Evolutionary conservation across 1,140 invertebrate species (phyloP).

Genomic region (Mizuhopecten yessoensis): DNA sequence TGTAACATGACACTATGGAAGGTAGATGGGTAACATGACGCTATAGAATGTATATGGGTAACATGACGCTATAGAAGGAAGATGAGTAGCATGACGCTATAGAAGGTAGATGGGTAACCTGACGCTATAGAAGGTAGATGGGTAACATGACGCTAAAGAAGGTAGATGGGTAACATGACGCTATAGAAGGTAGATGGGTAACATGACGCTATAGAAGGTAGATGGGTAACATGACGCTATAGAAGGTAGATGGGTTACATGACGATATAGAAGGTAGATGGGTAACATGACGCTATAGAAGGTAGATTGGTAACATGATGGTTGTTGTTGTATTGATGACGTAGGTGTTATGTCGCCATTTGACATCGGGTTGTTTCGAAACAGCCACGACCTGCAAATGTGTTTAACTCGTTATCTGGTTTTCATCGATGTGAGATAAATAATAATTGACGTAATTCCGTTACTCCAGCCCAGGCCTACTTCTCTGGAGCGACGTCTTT

Average conservation of each 20-base stretch:
- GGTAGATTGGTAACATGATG: too few relatives aligned
- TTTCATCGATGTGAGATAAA: slow-evolving; percentile 5
- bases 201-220: too few relatives aligned
- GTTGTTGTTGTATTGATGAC: neutral
- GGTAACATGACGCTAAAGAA: too few relatives aligned
- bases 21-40: neutral
- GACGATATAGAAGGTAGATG: too few relatives aligned
- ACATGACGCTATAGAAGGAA: too few relatives aligned
- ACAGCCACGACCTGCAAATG: slow-evolving; percentile 24
- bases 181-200: too few relatives aligned
- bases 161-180: too few relatives aligned
- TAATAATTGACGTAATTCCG: neutral
- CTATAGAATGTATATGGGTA: too few relatives aligned
- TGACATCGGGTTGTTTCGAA: neutral
- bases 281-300: too few relatives aligned
- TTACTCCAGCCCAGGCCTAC: neutral
- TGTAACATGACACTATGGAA: neutral
- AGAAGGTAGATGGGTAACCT: too few relatives aligned
- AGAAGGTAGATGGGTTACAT: neutral
- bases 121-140: too few relatives aligned
- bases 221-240: neutral
- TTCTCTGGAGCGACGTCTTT: neutral
- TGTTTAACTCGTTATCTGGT: slow-evolving; percentile 13
- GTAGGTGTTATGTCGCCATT: neutral
- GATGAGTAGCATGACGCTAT: too few relatives aligned